A percentile compares a stretch with the other conserved stretches of the same genome.
Evolutionary conservation across 2,888 invertebrate species (phyloP).

Genomic region (Cataglyphis livida): DNA sequence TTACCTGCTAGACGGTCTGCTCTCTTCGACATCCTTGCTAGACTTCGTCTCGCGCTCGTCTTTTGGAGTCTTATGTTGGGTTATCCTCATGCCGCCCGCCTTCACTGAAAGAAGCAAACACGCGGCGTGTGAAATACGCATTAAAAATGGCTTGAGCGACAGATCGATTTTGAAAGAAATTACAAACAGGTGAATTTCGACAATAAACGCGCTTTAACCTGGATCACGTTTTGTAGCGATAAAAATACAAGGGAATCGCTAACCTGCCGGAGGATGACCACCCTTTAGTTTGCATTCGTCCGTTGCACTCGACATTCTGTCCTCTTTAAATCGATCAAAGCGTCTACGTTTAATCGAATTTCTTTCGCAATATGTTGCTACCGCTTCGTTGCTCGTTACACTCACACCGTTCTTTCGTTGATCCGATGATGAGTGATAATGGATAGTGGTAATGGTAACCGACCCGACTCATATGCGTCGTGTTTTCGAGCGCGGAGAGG

Average conservation of each 20-base stretch:
- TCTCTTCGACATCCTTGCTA: constrained; percentile 80
- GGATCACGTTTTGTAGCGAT: neutral
- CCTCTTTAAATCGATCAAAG: neutral
- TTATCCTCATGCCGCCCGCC: constrained; percentile 97
- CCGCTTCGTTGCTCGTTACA: neutral
- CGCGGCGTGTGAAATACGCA: neutral
- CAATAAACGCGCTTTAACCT: constrained; percentile 58
- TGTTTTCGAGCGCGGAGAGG: constrained; percentile 44
- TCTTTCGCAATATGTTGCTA: constrained; percentile 6
- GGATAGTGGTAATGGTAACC: constrained; percentile 59
- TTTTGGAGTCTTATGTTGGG: constrained; percentile 93
- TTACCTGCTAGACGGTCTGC: constrained; percentile 89
- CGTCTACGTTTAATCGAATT: neutral
- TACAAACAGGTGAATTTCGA: constrained; percentile 58
- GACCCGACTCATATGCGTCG: constrained; percentile 41
- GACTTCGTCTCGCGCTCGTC: constrained; percentile 88
- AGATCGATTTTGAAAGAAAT: constrained; percentile 61
- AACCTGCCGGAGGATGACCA: constrained; percentile 97
- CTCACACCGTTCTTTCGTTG: constrained; percentile 28
- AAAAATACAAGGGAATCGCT: constrained; percentile 74
- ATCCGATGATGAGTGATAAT: constrained; percentile 32
- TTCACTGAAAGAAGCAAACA: constrained; percentile 88
- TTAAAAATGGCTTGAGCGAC: neutral
- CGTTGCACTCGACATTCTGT: constrained; percentile 87
- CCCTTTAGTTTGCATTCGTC: constrained; percentile 92